These are phyloP conservation scores for Menidia beryllina DNA, from an alignment of 2,113 vertebrate genomes.

Conservation along the genomic window DNA sequence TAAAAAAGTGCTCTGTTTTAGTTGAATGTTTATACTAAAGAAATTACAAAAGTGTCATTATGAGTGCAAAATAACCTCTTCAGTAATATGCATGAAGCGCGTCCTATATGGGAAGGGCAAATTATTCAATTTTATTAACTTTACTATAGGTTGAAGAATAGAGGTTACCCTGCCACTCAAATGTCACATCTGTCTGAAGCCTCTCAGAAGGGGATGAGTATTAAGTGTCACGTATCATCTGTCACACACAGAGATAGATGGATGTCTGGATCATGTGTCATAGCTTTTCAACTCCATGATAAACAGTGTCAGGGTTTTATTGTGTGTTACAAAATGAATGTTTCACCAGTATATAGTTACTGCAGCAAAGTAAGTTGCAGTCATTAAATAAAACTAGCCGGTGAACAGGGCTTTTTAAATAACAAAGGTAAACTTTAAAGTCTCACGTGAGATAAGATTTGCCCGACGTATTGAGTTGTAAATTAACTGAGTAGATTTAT, in stretches of 20 bases:
- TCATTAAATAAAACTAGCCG: no score
- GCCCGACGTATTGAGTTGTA: background rate
- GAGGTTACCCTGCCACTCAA: slow-evolving; percentile 45
- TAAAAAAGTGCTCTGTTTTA: background rate
- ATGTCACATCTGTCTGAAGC: slow-evolving; percentile 45
- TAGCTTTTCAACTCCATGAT: background rate
- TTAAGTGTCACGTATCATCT: slow-evolving; percentile 59
- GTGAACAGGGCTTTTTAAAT: background rate
- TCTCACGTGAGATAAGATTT: background rate
- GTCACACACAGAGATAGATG: slow-evolving; percentile 44
- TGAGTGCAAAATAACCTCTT: background rate
- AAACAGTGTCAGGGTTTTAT: background rate
- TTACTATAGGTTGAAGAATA: slow-evolving; percentile 52
- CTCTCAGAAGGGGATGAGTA: slow-evolving; percentile 28
- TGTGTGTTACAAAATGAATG: background rate
- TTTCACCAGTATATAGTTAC: background rate
- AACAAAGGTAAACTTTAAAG: background rate
- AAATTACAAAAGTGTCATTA: background rate
- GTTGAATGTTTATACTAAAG: background rate
- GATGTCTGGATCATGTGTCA: slow-evolving; percentile 30
- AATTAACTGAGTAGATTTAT: background rate
- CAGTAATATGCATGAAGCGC: no score
- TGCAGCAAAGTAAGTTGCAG: background rate
- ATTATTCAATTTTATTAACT: background rate
- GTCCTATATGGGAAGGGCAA: background rate